A percentile compares a stretch with the other conserved stretches of the same genome.
Conservation (phyloP, 1,140 invertebrate species). For the Rhagoletis zephyria region DNA sequence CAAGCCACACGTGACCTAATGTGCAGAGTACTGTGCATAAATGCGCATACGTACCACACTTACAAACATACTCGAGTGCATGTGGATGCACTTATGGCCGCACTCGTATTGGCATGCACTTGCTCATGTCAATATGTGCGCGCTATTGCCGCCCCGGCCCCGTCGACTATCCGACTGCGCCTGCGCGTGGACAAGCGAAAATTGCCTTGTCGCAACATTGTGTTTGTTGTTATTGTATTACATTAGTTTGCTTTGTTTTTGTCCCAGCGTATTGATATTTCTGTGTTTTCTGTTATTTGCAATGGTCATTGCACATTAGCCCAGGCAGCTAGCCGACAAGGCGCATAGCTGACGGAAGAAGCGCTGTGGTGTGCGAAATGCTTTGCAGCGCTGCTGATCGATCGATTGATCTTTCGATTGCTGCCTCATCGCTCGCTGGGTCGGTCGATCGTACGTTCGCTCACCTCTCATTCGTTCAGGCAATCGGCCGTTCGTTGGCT, state of each 20-base stretch:
- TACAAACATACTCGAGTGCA: neutral
- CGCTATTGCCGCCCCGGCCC: neutral
- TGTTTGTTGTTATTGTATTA: neutral
- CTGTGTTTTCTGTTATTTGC: constrained; percentile 14
- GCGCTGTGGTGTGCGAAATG: constrained; percentile 3
- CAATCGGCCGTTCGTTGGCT: neutral
- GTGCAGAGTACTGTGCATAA: constrained; percentile 40
- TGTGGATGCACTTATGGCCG: neutral
- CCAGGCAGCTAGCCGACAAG: neutral
- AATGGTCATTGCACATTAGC: constrained; percentile 33
- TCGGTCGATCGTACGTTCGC: neutral
- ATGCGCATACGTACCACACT: neutral
- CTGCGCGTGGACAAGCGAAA: neutral
- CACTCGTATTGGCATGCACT: constrained; percentile 22
- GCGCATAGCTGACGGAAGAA: neutral
- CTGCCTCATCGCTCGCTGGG: neutral
- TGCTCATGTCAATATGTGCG: constrained; percentile 43
- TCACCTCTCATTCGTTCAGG: neutral
- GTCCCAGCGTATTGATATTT: neutral
- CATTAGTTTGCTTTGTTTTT: constrained; percentile 11
- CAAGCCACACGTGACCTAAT: constrained; percentile 57
- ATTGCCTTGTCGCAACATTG: neutral
- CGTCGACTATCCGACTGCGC: neutral
- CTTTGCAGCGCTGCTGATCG: constrained; percentile 22
- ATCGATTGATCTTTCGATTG: constrained; percentile 46